Conservation (phyloP, 2,797 vertebrate species). For the Choloepus didactylus region DNA sequence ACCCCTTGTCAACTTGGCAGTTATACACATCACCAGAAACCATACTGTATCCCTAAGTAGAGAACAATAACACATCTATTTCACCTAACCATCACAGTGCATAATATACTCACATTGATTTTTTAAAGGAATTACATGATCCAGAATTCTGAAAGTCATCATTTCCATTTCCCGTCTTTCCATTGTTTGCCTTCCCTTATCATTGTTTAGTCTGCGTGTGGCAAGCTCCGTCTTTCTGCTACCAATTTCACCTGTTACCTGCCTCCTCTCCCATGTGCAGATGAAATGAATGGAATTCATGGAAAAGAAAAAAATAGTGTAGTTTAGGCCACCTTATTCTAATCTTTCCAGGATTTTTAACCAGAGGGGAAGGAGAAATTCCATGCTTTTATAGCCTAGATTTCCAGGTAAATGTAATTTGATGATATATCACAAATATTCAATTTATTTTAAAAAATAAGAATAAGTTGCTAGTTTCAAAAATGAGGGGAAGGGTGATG, state of each 20-base stretch:
- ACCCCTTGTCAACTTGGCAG: no score
- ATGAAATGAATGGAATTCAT: neutral
- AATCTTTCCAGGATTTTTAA: neutral
- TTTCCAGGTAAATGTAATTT: neutral
- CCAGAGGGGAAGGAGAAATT: neutral
- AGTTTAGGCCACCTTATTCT: neutral
- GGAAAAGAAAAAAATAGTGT: neutral
- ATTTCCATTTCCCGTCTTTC: neutral
- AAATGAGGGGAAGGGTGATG: neutral
- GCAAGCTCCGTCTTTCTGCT: neutral
- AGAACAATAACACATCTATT: no score
- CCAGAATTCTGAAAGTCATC: neutral
- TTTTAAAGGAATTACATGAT: neutral
- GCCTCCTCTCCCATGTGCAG: neutral
- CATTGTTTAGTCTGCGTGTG: no score
- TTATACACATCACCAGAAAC: no score
- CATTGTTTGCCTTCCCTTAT: neutral
- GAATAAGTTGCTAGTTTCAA: conserved; percentile 31
- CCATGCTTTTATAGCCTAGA: neutral
- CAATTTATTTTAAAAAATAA: neutral
- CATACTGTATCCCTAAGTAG: no score
- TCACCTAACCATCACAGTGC: neutral
- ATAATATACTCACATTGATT: neutral
- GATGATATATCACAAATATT: neutral
- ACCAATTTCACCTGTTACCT: neutral